Conservation (phyloP, 2,888 invertebrate species). For the Nomada flava region DNA sequence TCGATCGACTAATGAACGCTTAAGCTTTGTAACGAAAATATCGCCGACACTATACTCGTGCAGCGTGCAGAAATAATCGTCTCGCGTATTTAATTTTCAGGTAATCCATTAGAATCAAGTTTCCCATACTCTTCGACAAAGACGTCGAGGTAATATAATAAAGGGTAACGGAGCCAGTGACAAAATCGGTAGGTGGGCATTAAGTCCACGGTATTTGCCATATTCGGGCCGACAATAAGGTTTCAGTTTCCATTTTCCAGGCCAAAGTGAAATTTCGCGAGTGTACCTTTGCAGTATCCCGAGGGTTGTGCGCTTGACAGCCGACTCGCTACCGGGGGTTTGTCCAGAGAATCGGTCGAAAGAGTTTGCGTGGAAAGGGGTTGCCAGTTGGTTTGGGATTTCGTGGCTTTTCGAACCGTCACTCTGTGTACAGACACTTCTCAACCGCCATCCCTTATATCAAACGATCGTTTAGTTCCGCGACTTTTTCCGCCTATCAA, state of each 20-base stretch:
- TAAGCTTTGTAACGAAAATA: slow-evolving; percentile 35
- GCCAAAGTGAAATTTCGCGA: slow-evolving; percentile 60
- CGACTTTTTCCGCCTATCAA: slow-evolving; percentile 10
- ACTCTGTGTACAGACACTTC: neutral
- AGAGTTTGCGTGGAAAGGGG: slow-evolving; percentile 8
- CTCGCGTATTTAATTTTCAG: too few relatives aligned
- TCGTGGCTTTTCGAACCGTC: slow-evolving; percentile 16
- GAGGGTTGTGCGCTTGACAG: slow-evolving; percentile 65
- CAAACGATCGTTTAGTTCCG: slow-evolving; percentile 12
- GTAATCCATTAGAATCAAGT: too few relatives aligned
- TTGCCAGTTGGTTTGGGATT: slow-evolving; percentile 17
- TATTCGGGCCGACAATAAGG: slow-evolving; percentile 38
- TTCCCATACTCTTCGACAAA: too few relatives aligned
- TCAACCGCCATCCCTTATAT: neutral
- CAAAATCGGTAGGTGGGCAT: slow-evolving; percentile 2
- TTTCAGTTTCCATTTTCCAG: slow-evolving; percentile 60
- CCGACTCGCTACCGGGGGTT: neutral
- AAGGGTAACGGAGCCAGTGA: neutral
- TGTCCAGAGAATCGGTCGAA: slow-evolving; percentile 36
- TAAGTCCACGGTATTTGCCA: neutral
- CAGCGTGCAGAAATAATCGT: slow-evolving; percentile 8
- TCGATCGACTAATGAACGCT: slow-evolving; percentile 17
- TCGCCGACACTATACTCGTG: slow-evolving; percentile 1
- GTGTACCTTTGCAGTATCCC: slow-evolving; percentile 53
- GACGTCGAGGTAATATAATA: too few relatives aligned